Percentiles rank a stretch among this genome's conserved stretches.
Conservation (phyloP, 2,797 vertebrate species). For the Syngnathus acus region DNA sequence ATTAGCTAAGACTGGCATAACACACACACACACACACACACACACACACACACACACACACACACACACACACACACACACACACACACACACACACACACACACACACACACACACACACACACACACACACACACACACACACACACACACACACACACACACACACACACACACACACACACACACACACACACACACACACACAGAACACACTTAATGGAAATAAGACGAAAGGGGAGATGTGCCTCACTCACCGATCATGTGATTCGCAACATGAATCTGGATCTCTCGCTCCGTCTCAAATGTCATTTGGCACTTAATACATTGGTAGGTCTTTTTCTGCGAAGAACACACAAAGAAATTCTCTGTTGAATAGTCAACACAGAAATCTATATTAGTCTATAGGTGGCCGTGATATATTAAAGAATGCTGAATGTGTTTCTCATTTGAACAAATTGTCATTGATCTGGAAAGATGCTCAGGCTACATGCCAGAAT, state of each 20-base stretch:
- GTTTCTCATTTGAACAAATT: neutral
- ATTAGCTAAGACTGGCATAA: neutral
- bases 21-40: conserved; percentile 26
- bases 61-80: conserved; percentile 3
- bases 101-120: conserved; percentile 26
- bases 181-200: conserved; percentile 31
- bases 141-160: conserved; percentile 21
- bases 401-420: no score
- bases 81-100: conserved; percentile 24
- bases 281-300: conserved; percentile 98
- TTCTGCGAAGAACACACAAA: conserved; percentile 69
- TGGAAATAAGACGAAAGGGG: conserved; percentile 9
- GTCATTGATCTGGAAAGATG: neutral
- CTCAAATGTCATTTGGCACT: conserved; percentile 99
- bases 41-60: conserved; percentile 23
- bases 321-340: conserved; percentile 99
- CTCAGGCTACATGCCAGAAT: neutral
- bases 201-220: conserved; percentile 8
- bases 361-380: neutral
- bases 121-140: conserved; percentile 13
- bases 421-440: neutral
- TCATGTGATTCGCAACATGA: conserved; percentile 99
- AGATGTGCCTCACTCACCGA: conserved; percentile 78
- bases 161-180: conserved; percentile 28
- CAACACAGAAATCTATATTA: neutral